Conservation (phyloP, 2,888 invertebrate genomes). For the Siphlonurus alternatus region DNA sequence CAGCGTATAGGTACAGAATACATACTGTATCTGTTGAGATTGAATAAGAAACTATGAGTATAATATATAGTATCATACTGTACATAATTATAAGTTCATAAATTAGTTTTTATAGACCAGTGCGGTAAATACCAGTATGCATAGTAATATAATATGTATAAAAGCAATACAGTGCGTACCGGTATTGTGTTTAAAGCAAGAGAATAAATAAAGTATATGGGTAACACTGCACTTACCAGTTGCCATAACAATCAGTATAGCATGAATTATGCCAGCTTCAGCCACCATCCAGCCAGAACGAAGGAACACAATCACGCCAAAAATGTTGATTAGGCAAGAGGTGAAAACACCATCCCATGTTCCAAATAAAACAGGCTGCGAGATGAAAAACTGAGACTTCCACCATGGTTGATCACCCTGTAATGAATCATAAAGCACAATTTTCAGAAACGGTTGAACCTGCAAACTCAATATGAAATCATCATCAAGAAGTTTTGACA, state of each 20-base stretch:
- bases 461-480: too few relatives aligned
- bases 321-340: constrained; percentile 91
- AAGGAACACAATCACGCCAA: constrained; percentile 93
- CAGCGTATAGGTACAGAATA: too few relatives aligned
- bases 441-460: not conserved
- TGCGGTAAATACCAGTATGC: too few relatives aligned
- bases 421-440: constrained; percentile 16
- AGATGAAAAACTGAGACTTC: constrained; percentile 92
- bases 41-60: too few relatives aligned
- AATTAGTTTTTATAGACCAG: too few relatives aligned
- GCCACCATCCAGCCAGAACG: constrained; percentile 96
- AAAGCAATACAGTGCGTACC: too few relatives aligned
- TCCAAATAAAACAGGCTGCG: constrained; percentile 88
- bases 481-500: not conserved
- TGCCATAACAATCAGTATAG: constrained; percentile 60
- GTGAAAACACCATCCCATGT: constrained; percentile 98
- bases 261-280: constrained; percentile 68
- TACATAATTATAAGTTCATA: too few relatives aligned
- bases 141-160: too few relatives aligned
- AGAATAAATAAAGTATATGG: too few relatives aligned
- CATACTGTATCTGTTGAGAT: too few relatives aligned
- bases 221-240: constrained; percentile 40
- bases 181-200: too few relatives aligned
- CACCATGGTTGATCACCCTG: constrained; percentile 81
- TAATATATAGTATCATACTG: too few relatives aligned